phyloP scores from a whole-genome alignment of 2,888 invertebrate genomes.

The Drosophila eohydei region DNA sequence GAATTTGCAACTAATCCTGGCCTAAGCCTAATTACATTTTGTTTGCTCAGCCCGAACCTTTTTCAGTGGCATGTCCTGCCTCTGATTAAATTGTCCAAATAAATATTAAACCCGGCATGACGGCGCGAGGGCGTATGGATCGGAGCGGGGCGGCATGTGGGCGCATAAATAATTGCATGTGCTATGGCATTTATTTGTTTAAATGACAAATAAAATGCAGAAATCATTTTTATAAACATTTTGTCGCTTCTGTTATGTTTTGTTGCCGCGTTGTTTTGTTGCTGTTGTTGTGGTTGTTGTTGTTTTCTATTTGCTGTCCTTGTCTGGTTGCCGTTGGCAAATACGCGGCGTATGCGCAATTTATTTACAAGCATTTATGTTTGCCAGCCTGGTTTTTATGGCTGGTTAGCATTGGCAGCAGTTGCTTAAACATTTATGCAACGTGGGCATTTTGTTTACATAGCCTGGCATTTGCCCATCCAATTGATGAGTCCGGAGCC shows the following conservation, averaged over 20 bases:
- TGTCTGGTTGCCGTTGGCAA: slow-evolving; percentile 50
- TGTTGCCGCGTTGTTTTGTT: background rate
- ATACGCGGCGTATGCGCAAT: slow-evolving; percentile 70
- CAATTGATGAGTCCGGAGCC: slow-evolving; percentile 38
- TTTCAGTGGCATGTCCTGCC: slow-evolving; percentile 23
- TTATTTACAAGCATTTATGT: slow-evolving; percentile 59
- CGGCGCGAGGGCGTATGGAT: background rate
- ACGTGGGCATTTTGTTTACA: slow-evolving; percentile 39
- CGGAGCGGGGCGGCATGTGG: background rate
- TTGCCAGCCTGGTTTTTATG: slow-evolving; percentile 51
- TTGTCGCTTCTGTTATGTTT: slow-evolving; percentile 25
- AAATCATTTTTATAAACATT: slow-evolving; percentile 69
- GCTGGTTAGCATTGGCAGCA: slow-evolving; percentile 46
- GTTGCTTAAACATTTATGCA: slow-evolving; percentile 66
- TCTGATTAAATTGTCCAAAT: slow-evolving; percentile 56
- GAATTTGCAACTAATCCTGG: slow-evolving; percentile 63
- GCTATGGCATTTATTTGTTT: slow-evolving; percentile 58
- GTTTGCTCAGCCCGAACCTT: slow-evolving; percentile 46
- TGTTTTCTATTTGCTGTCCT: slow-evolving; percentile 31
- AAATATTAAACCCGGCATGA: slow-evolving; percentile 32
- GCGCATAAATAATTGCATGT: slow-evolving; percentile 60
- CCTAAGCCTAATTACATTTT: slow-evolving; percentile 72
- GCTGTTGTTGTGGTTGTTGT: background rate
- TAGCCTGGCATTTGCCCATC: slow-evolving; percentile 19
- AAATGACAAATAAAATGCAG: slow-evolving; percentile 66